Conservation (phyloP, 2,888 invertebrate genomes). For the Lasioglossum zephyrum region DNA sequence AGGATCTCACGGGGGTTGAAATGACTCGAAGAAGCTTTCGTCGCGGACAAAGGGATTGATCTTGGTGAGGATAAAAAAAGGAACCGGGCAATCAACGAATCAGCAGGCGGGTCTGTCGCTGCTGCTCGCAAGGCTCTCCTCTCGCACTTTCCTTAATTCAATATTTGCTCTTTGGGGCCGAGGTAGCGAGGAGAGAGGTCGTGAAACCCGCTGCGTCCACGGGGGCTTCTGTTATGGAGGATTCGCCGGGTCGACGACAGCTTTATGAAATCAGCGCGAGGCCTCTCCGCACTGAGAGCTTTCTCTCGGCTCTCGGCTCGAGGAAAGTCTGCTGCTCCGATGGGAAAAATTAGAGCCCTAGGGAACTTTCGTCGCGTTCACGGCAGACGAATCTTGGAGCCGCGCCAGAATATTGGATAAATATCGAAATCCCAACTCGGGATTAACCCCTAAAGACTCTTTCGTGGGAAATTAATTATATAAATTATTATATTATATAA, state of each 20-base stretch:
- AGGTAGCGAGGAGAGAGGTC: background rate
- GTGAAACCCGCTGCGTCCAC: slow-evolving; percentile 21
- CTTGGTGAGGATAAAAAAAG: slow-evolving; percentile 35
- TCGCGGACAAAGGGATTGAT: slow-evolving; percentile 39
- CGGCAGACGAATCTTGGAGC: background rate
- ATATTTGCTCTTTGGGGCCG: slow-evolving; percentile 69
- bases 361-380: slow-evolving; percentile 16
- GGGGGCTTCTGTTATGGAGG: slow-evolving; percentile 54
- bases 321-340: slow-evolving; percentile 49
- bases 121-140: slow-evolving; percentile 44
- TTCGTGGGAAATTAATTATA: background rate
- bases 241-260: slow-evolving; percentile 67
- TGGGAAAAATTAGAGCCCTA: slow-evolving; percentile 32
- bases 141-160: slow-evolving; percentile 62
- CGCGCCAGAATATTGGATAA: background rate
- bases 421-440: background rate
- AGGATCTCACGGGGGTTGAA: background rate
- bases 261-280: slow-evolving; percentile 71
- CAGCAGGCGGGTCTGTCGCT: slow-evolving; percentile 47
- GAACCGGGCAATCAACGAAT: slow-evolving; percentile 52
- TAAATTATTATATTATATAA: too few species aligned
- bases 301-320: slow-evolving; percentile 38
- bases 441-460: background rate
- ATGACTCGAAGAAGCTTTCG: background rate
- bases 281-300: slow-evolving; percentile 39